These are phyloP conservation scores for Myopa testacea DNA, from an alignment of 2,888 invertebrate genomes.

Conservation along the genomic window DNA sequence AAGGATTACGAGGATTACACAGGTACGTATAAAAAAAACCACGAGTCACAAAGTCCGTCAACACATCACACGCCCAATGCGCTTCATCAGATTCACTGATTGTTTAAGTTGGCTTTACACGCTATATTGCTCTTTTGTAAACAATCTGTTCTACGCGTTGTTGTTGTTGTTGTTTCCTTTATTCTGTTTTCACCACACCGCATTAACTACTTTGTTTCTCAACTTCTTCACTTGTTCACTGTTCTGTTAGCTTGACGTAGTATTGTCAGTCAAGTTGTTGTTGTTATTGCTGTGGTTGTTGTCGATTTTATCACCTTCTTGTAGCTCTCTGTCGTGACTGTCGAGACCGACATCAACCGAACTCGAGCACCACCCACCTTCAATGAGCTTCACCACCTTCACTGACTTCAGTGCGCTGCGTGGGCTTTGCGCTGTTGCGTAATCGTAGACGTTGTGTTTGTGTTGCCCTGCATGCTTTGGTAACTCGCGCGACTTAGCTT, in stretches of 20 bases:
- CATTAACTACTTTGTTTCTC: not conserved
- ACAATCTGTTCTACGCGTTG: not conserved
- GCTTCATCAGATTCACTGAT: not conserved
- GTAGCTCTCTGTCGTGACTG: too few relatives aligned
- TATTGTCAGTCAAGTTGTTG: not conserved
- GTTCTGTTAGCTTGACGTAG: not conserved
- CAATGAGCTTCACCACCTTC: too few relatives aligned
- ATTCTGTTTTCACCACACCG: constrained; percentile 19
- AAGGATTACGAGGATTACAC: not conserved
- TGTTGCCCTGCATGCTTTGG: too few relatives aligned
- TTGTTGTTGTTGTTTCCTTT: constrained; percentile 42
- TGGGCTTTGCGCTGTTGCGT: too few relatives aligned
- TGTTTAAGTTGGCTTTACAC: not conserved
- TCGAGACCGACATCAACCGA: too few relatives aligned
- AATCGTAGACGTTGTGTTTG: too few relatives aligned
- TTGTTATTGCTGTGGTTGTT: not conserved
- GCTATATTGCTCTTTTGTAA: not conserved
- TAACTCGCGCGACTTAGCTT: too few relatives aligned
- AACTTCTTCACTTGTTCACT: not conserved
- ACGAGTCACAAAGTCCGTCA: not conserved
- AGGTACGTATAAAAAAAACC: not conserved
- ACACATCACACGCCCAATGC: not conserved
- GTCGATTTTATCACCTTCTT: too few relatives aligned
- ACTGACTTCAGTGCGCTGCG: too few relatives aligned
- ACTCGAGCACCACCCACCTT: too few relatives aligned